Base-by-base conservation (phyloP, 2,888 invertebrate genomes). In the Venustoraphidia nigricollis region DNA sequence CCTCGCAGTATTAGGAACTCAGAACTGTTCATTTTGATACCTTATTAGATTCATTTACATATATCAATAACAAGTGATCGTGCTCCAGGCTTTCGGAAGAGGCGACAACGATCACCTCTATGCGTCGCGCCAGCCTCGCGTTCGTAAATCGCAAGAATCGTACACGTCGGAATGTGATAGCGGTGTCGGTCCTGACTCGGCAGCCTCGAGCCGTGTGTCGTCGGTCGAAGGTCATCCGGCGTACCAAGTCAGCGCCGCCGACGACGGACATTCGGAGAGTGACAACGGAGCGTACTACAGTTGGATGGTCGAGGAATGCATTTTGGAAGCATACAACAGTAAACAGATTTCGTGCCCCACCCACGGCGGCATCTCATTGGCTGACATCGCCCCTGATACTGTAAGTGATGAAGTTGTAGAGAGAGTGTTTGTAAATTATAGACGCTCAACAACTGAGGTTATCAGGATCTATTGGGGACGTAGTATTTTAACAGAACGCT, bases 251-350 rank as follows among this genome's bases (percentile, higher is more conserved):
- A 66, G 72, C 52, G 58, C 63, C 52, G 58, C 63, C 36, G 54
- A 59, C 10, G 57, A 56, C 63, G 36, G 54, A 60, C 10, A 58
- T 56, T 34, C 54, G 53, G n/a, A 50, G 41, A 45, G 47, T 43
- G 50, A 53, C n/a, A 54, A 56, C 11, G 57, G 58, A 49, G 58
- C 58, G 11, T 75, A 72, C 51, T 87, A 84, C 59, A 77, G 83
- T 9, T 94, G 94, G 88, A 87, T 91, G 70, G 87, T 96, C 27
- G 97, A 98, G 68, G 91, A 95, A 65, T 96, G 96, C 67, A 92
- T 97, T 61, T 72, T 95, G 47, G 81, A 84, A 1, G 89, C 90
- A 0, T 87, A 90, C 66, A 80, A 81, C 57, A 76, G 76, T 48
- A 77, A 77, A 55, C 57, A 53, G 54, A 76, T 92, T 39, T 72